phyloP scores from a whole-genome alignment of 2,888 invertebrate genomes.

The Rhamnusium bicolor region DNA sequence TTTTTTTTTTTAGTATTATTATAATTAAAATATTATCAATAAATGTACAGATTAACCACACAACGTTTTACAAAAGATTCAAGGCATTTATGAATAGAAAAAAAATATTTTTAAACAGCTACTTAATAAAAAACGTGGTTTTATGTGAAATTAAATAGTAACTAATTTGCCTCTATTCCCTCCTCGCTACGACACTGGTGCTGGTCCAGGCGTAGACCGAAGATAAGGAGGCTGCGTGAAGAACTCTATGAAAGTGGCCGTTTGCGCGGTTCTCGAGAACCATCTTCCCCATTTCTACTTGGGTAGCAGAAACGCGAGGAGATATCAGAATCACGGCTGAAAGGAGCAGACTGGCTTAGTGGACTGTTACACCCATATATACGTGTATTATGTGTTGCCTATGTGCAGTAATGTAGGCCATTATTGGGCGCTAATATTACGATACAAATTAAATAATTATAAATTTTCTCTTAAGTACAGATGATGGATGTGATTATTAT shows the following conservation, averaged over 20 bases:
- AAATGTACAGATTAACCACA: too few relatives aligned
- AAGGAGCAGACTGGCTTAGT: background rate
- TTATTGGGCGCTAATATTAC: too few relatives aligned
- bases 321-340: conserved; percentile 33
- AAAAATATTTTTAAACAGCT: too few relatives aligned
- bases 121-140: too few relatives aligned
- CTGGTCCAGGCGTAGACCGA: conserved; percentile 49
- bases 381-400: conserved; percentile 37
- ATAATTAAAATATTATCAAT: too few relatives aligned
- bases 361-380: background rate
- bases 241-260: conserved; percentile 61
- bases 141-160: background rate
- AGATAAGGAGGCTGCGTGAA: conserved; percentile 60
- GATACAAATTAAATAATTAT: too few relatives aligned
- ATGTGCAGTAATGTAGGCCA: background rate
- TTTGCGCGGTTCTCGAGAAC: conserved; percentile 69
- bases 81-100: too few relatives aligned
- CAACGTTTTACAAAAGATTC: too few relatives aligned
- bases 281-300: conserved; percentile 68
- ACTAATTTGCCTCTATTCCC: background rate
- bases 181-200: conserved; percentile 9
- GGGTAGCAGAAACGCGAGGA: conserved; percentile 59
- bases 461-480: too few relatives aligned
- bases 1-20: too few relatives aligned
- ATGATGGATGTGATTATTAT: too few relatives aligned